A percentile compares a stretch with the other conserved stretches of the same genome.
phyloP scores from a whole-genome alignment of 2,888 invertebrate genomes.

The Caradrina kadenii region DNA sequence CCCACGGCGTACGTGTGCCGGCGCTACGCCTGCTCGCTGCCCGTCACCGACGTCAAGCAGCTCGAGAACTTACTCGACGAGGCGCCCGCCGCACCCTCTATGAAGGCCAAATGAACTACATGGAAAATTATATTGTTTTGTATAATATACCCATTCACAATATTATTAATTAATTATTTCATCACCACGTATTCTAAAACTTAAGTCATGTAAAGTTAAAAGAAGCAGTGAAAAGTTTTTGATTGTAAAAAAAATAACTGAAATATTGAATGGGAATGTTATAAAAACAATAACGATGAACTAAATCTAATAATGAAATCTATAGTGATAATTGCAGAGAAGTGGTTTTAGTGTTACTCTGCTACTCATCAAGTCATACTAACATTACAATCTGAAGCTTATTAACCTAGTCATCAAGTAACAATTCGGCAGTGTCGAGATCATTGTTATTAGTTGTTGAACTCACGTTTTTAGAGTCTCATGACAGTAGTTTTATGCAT shows the following conservation, averaged over 20 bases:
- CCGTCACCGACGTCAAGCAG: slow-evolving; percentile 92
- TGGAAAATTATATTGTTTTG: slow-evolving; percentile 38
- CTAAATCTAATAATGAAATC: slow-evolving; percentile 14
- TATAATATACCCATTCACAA: slow-evolving; percentile 55
- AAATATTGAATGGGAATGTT: slow-evolving; percentile 49
- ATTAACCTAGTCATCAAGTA: slow-evolving; percentile 55
- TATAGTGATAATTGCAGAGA: slow-evolving; percentile 14
- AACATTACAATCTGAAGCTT: slow-evolving; percentile 34
- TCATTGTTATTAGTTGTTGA: slow-evolving; percentile 19
- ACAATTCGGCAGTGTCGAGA: slow-evolving; percentile 1
- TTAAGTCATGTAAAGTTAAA: slow-evolving; percentile 23
- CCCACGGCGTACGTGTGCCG: slow-evolving; percentile 95
- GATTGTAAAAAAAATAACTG: background rate
- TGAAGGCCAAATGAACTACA: slow-evolving; percentile 57
- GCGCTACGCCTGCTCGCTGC: slow-evolving; percentile 93
- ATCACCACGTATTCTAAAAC: slow-evolving; percentile 20
- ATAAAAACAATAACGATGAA: slow-evolving; percentile 28
- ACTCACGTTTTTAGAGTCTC: slow-evolving; percentile 12
- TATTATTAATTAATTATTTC: slow-evolving; percentile 47
- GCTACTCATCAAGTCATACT: slow-evolving; percentile 33
- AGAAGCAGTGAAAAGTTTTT: background rate
- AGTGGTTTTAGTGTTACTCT: slow-evolving; percentile 31
- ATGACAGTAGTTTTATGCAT: slow-evolving; percentile 28
- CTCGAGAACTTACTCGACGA: slow-evolving; percentile 91
- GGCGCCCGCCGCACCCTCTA: slow-evolving; percentile 59